Conservation (phyloP, 1,140 invertebrate genomes). For the Oryzaephilus surinamensis region DNA sequence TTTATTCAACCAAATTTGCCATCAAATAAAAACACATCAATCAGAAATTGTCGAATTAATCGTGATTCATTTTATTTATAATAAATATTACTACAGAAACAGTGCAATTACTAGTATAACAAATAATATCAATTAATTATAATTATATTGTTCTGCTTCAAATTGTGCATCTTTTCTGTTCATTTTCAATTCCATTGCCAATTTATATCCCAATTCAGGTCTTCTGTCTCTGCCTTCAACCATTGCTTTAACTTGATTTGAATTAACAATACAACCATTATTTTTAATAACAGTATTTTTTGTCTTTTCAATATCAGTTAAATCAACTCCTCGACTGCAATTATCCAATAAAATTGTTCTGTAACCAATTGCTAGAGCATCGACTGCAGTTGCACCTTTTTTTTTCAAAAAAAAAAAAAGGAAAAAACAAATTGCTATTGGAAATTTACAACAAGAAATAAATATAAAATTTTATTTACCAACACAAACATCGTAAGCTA, state of each 20-base stretch:
- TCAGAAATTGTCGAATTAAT: too few relatives aligned
- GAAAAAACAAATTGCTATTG: too few relatives aligned
- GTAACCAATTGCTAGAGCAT: constrained; percentile 81
- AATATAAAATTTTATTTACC: too few relatives aligned
- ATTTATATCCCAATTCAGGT: constrained; percentile 76
- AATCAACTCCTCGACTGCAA: constrained; percentile 77
- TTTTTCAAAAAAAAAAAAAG: too few relatives aligned
- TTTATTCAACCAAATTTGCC: too few relatives aligned
- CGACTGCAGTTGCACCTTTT: constrained; percentile 78
- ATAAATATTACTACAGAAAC: too few relatives aligned
- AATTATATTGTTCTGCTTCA: too few relatives aligned
- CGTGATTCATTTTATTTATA: too few relatives aligned
- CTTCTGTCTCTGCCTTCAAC: constrained; percentile 74
- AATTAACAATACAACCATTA: constrained; percentile 70
- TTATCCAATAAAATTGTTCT: constrained; percentile 84
- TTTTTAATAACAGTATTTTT: constrained; percentile 61
- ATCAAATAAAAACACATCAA: too few relatives aligned
- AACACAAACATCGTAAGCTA: constrained; percentile 95
- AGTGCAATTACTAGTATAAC: too few relatives aligned
- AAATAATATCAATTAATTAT: too few relatives aligned
- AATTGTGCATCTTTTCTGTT: constrained; percentile 11
- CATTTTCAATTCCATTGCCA: constrained; percentile 70
- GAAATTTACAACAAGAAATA: too few relatives aligned
- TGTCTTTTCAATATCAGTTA: constrained; percentile 72
- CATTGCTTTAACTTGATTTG: constrained; percentile 58